Evolutionary conservation across 2,888 invertebrate genomes (phyloP), one percentile per base, ranked within the genome.

Genomic region (Perdita meconis): DNA sequence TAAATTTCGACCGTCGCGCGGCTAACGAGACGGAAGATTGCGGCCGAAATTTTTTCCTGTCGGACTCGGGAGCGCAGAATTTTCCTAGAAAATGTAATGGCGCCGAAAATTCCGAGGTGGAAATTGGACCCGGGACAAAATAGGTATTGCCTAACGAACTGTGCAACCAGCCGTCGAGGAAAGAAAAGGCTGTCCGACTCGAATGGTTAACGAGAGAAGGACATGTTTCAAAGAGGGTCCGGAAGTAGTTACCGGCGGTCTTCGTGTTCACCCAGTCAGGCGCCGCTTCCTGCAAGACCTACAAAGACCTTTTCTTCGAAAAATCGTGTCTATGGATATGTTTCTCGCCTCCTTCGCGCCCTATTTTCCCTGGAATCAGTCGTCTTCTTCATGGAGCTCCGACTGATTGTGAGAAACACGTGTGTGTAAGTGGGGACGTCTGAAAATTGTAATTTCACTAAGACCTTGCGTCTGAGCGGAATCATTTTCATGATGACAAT

Each of bases 131-230:
- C 82, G 88, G 87, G 88, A 89, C 89, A 87, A 89, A 88, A 89
- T 82, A 82, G 80, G 56, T 78, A 80, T 86, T 86, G 87, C 84
- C 86, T 89, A 91, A 91, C 89, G 90, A 90, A 90, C 90, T 84
- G 88, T 89, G 73, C 78, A 74, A 80, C 73, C 83, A 85, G 81
- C 66, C 36, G 50, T 70, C 60, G 24, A 53, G 80, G 67, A 6
- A 74, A 80, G 79, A 80, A 82, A 78, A 73, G 65, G 65, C 65
- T 56, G 73, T 80, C 73, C 76, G 75, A 65, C 77, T 74, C 78
- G 78, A 82, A 80, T 78, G 69, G 70, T 80, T 86, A 86, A 85
- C 83, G 86, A 88, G 86, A 80, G 67, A 60, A 64, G 68, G 71
- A 77, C 66, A 63, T 78, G 76, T 83, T 81, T 77, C 82, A 77